Evolutionary conservation across 2,797 vertebrate genomes (phyloP), one percentile per base, ranked within the genome.

Genomic region (Acanthurus lineatus): DNA sequence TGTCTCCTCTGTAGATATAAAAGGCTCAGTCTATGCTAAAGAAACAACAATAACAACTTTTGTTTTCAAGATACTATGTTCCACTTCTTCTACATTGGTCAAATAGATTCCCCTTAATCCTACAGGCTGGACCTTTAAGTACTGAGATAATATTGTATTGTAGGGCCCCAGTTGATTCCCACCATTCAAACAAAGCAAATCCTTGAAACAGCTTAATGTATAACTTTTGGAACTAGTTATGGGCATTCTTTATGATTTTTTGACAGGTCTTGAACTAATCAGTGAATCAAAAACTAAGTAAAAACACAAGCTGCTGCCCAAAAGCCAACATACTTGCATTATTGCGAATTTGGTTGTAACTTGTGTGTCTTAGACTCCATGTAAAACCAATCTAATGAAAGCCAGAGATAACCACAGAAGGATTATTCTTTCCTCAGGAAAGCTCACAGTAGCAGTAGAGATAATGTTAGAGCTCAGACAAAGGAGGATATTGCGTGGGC

Each of bases 401-500:
- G 69, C 52, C 38, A 16, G 45, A 68, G 47, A 76, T 73, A 73
- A 64, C 57, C 69, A 80, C 79, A 78, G n/a, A 67, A 77, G 76
- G 79, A 77, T 88, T 86, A 79, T 79, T 85, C 54, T 72, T 56
- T 77, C 61, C 51, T 82, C 10, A 0, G 83, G 59, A 79, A 79
- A 77, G 69, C 68, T 76, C 69, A 44, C 22, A 52, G 62, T 76
- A 79, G 67, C 77, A 67, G 58, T 56, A 57, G 66, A 83, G 85
- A 83, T 84, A 76, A 85, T 86, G 79, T 83, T 74, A 68, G 82
- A 64, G 82, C 88, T 80, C 84, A 86, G 67, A 83, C 85, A 78
- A 83, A 91, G 81, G 58, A 83, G 62, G 86, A 87, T 86, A 90
- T 88, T 88, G 85, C 81, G 76, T 40, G 59, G 61, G 66, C 77